Evolutionary conservation across 2,797 vertebrate genomes (phyloP), one percentile per base, ranked within the genome.

Genomic region (Podargus strigoides): DNA sequence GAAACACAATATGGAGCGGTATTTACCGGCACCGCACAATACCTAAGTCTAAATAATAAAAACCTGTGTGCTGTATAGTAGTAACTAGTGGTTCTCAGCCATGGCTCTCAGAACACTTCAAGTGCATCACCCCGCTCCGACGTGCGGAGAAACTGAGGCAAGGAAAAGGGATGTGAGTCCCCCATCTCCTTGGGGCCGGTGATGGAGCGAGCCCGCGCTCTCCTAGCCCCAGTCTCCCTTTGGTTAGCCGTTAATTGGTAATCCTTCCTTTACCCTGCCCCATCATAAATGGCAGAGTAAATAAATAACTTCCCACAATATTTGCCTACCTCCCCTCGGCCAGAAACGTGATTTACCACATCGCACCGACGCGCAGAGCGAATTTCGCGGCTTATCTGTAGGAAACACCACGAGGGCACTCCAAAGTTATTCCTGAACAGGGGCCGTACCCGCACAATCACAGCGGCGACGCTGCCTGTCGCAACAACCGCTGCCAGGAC

Each of bases 321-420:
- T 93, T 94, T 96, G 64, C 75, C 64, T 53, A 85, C 49, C 27
- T 90, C 62, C 39, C 68, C 78, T 73, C 73, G 14, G 2, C 49
- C 74, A 64, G 47, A 93, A 88, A 74, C 1, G 10, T 18, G 58
- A 85, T 90, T 85, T 46, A 83, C 66, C 56, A 55, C 50, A 63
- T 52, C 34, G 7, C 81, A 59, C 66, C 2, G 2, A 95, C 95
- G 88, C 16, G 49, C 81, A 84, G 83, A 92, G 79, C 74, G 86
- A 95, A 86, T 87, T 82, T 46, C 12, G 6, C 63, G 46, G 85
- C 87, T 91, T 94, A 77, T 91, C 56, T 70, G 77, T 49, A 82
- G 81, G 75, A 92, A 95, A 92, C 68, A 59, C 32, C 28, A 21
- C 8, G 49, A 90, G 76, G 59, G 70, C 39, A 93, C 52, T 87